These are phyloP conservation scores for Irena cyanogastra DNA, from an alignment of 2,113 vertebrate species.

Conservation along the genomic window DNA sequence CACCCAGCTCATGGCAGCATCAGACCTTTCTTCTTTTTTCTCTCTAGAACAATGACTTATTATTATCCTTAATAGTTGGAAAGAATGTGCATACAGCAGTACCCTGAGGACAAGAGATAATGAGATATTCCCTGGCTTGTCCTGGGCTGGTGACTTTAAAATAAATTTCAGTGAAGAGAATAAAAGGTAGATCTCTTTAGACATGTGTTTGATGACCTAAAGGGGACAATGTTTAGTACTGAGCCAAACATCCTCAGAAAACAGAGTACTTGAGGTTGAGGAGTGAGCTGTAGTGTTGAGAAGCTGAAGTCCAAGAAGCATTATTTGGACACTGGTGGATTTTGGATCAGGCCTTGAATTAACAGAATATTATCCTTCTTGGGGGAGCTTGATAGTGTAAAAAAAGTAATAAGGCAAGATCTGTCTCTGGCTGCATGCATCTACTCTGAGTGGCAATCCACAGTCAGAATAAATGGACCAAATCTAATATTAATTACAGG, in stretches of 20 bases:
- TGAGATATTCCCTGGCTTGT: neutral
- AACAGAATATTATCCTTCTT: neutral
- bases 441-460: neutral
- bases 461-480: neutral
- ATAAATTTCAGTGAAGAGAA: neutral
- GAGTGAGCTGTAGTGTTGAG: neutral
- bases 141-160: neutral
- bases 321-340: neutral
- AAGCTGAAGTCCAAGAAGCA: neutral
- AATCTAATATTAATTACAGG: slow-evolving; percentile 9
- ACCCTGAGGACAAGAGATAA: neutral
- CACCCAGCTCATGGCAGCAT: neutral
- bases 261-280: neutral
- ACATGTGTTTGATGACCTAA: neutral
- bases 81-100: neutral
- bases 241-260: neutral
- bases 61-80: neutral
- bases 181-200: neutral
- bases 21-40: neutral
- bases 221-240: neutral
- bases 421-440: neutral
- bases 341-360: neutral
- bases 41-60: neutral
- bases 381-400: neutral
- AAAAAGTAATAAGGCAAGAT: neutral